A percentile compares a stretch with the other conserved stretches of the same genome.
Conservation (phyloP, 1,140 invertebrate species). For the Philotrypesis tridentata region DNA sequence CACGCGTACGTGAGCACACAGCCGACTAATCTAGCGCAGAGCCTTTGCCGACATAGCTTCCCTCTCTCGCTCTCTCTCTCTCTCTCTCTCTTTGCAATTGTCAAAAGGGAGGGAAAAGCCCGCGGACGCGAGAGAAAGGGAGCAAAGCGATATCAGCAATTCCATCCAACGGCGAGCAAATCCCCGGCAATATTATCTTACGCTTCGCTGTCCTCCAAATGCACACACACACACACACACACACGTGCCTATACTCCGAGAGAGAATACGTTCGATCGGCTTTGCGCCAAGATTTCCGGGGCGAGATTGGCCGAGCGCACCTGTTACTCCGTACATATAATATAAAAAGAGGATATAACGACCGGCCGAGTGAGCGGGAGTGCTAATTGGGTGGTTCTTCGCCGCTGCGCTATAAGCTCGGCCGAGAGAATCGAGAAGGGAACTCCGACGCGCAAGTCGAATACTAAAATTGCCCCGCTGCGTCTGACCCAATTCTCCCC, state of each 20-base stretch:
- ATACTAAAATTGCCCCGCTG: too few relatives aligned
- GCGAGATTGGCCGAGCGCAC: background rate
- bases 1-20: slow-evolving; percentile 43
- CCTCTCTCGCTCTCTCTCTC: background rate
- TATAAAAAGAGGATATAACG: background rate
- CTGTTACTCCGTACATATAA: background rate
- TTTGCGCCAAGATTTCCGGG: background rate
- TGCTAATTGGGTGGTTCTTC: background rate
- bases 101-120: slow-evolving; percentile 43
- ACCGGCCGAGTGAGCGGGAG: background rate
- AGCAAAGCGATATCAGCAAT: slow-evolving; percentile 34
- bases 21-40: slow-evolving; percentile 38
- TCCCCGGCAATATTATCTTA: slow-evolving; percentile 19
- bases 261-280: slow-evolving; percentile 1
- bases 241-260: background rate
- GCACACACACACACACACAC: too few relatives aligned
- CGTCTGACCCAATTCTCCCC: too few relatives aligned
- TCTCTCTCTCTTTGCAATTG: slow-evolving; percentile 13
- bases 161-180: slow-evolving; percentile 14
- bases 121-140: background rate
- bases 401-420: too few relatives aligned
- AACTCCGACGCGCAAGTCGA: too few relatives aligned
- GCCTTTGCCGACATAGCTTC: background rate
- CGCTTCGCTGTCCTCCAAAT: background rate
- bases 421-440: too few relatives aligned